Percentiles rank a stretch among this genome's conserved stretches.
phyloP scores from a whole-genome alignment of 2,113 vertebrate species.

The Megaleporinus macrocephalus region DNA sequence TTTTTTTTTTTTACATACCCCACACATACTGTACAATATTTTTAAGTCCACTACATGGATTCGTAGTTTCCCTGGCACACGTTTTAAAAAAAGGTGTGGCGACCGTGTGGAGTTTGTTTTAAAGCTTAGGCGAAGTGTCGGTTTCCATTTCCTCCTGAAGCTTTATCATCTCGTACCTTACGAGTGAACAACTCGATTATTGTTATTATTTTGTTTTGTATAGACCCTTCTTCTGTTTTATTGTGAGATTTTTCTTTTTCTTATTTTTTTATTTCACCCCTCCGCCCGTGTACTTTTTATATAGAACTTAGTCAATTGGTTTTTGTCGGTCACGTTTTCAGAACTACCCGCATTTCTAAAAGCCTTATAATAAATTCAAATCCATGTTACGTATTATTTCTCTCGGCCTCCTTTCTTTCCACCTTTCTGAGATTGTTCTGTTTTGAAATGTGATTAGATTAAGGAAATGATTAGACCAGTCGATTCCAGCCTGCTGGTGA shows the following conservation, averaged over 20 bases:
- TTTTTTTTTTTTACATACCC: not conserved
- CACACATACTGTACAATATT: slow-evolving; percentile 54
- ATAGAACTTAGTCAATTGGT: slow-evolving; percentile 37
- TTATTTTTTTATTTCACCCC: slow-evolving; percentile 43
- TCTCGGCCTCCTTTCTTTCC: not conserved
- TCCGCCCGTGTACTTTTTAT: slow-evolving; percentile 50
- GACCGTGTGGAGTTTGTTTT: slow-evolving; percentile 42
- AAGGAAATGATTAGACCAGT: too few relatives aligned
- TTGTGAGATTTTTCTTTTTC: slow-evolving; percentile 26
- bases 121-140: slow-evolving; percentile 21
- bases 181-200: slow-evolving; percentile 3
- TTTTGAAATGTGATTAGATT: too few relatives aligned
- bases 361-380: slow-evolving; percentile 54
- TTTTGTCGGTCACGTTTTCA: slow-evolving; percentile 32
- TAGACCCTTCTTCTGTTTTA: slow-evolving; percentile 37
- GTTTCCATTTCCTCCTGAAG: slow-evolving; percentile 27
- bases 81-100: slow-evolving; percentile 25
- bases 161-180: slow-evolving; percentile 10
- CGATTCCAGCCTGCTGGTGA: too few relatives aligned
- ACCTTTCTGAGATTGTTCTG: too few relatives aligned
- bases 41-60: slow-evolving; percentile 44
- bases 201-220: slow-evolving; percentile 50
- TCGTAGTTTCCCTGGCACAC: slow-evolving; percentile 27
- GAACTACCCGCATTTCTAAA: slow-evolving; percentile 47
- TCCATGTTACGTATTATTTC: slow-evolving; percentile 32